These are phyloP conservation scores for Drosophila histrio DNA, from an alignment of 2,888 invertebrate genomes.

Conservation along the genomic window DNA sequence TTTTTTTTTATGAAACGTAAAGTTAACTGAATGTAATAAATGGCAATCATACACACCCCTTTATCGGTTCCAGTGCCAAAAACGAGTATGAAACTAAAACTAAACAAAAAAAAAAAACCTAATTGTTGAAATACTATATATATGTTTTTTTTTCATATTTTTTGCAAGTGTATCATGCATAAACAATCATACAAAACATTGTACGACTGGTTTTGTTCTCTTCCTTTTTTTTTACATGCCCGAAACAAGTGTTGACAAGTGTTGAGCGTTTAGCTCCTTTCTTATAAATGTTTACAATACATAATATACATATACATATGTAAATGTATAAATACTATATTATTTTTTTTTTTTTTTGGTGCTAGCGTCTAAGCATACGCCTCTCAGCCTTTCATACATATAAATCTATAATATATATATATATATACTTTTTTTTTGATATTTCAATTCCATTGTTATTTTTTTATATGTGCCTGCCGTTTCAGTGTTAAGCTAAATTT, in stretches of 20 bases:
- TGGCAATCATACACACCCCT: constrained; percentile 54
- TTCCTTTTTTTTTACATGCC: constrained; percentile 17
- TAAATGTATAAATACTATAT: too few species aligned
- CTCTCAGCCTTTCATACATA: constrained; percentile 5
- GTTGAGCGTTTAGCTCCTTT: constrained; percentile 29
- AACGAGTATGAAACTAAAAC: constrained; percentile 19
- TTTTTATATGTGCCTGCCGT: constrained; percentile 45
- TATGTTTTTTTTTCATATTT: constrained; percentile 54
- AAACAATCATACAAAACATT: constrained; percentile 33
- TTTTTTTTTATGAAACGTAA: constrained; percentile 10
- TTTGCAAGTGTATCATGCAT: constrained; percentile 58
- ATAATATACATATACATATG: not conserved
- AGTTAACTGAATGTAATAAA: constrained; percentile 8
- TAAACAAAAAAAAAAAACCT: constrained; percentile 12
- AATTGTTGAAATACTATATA: constrained; percentile 10
- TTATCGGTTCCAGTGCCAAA: constrained; percentile 69
- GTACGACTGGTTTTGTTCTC: constrained; percentile 25
- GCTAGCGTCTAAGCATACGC: constrained; percentile 23
- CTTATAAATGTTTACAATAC: constrained; percentile 14
- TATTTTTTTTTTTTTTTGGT: constrained; percentile 39
- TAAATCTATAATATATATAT: constrained; percentile 1
- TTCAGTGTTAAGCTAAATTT: constrained; percentile 35
- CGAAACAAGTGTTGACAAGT: constrained; percentile 42
- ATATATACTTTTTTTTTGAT: not conserved
- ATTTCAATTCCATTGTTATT: not conserved